Evolutionary conservation across 1,140 invertebrate species (phyloP), one percentile per base, ranked within the genome.

Genomic region (Ectropis grisescens): DNA sequence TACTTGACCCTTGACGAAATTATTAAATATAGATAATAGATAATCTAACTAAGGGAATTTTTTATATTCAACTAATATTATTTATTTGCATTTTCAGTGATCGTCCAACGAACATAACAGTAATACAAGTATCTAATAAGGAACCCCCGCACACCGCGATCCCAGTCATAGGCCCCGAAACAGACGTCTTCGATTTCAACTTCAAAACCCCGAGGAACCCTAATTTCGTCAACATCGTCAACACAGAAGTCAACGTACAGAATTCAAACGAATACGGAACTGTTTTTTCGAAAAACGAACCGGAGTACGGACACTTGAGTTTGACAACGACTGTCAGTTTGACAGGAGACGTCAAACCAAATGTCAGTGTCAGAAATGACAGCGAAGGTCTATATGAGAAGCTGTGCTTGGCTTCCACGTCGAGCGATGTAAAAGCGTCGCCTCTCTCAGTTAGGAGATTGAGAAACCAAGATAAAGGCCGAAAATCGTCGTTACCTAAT

Each of bases 61-160:
- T 1, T 29, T 39, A 15, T 37, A 13, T 2, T 9, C n/a, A 6
- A 24, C 11, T 10, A 3, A 15, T n/a, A 16, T 10, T 34, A 28
- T 43, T 37, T 27, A 13, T 33, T 26, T n/a, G 41, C 33, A 34
- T 27, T 71, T 71, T 13, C 57, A 80, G 75, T 16, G 41, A 58
- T 13, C 44, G 50, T 1, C 65, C 53, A 7, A 57, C 61, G 0
- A 80, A 80, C 30, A 51, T 80, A 25, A 80, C 75, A 15, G 75
- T 80, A 0, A 80, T 80, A 1, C 55, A 80, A 60, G 75, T 78
- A 0, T 74, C 61, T 2, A 75, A 78, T 22, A 72, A 68, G 13
- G 60, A 42, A 1, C 59, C 68, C 0, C 72, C 70, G 0, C 72
- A 78, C 45, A 76, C 76, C 6, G 76, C 72, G 0, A 78, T 78